Evolutionary conservation across 2,888 invertebrate species (phyloP).

Genomic region (Pseudoips prasinana): DNA sequence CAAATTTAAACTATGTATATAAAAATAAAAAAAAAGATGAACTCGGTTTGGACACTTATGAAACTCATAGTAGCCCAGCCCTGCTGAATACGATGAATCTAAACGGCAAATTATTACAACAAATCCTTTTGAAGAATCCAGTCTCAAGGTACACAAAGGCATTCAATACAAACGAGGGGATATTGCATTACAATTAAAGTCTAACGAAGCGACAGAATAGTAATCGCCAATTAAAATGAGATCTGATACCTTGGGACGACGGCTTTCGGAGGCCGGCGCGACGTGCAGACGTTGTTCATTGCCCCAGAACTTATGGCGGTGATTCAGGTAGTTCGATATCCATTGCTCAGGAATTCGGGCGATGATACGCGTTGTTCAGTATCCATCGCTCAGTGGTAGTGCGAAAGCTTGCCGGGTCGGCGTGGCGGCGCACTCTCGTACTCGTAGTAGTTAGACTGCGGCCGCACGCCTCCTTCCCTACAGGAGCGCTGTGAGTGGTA

Average conservation of each 20-base stretch:
- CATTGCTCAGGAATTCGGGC: conserved; percentile 60
- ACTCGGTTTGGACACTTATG: too few species aligned
- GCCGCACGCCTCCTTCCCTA: conserved; percentile 81
- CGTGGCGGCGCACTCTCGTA: conserved; percentile 88
- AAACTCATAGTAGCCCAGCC: too few species aligned
- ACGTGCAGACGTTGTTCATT: too few species aligned
- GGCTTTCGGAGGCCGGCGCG: background rate
- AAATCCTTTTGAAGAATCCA: conserved; percentile 7
- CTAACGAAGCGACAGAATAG: conserved; percentile 22
- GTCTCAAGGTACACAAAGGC: conserved; percentile 7
- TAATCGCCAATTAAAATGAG: conserved; percentile 35
- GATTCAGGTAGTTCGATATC: conserved; percentile 5
- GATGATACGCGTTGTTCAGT: conserved; percentile 2
- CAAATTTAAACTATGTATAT: too few species aligned
- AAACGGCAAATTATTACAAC: too few species aligned
- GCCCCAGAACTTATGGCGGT: too few species aligned
- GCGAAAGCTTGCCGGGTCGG: conserved; percentile 72
- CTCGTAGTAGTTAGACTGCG: conserved; percentile 92
- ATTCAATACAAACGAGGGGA: too few species aligned
- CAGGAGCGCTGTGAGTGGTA: conserved; percentile 85
- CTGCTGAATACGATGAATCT: too few species aligned
- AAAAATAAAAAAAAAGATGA: too few species aligned
- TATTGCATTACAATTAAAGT: conserved; percentile 22
- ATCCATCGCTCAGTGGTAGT: conserved; percentile 69
- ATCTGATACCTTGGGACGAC: conserved; percentile 24